Percentiles rank a stretch among this genome's conserved stretches.
These are phyloP conservation scores for Ranitomeya imitator DNA, from an alignment of 2,113 vertebrate species.

Conservation along the genomic window DNA sequence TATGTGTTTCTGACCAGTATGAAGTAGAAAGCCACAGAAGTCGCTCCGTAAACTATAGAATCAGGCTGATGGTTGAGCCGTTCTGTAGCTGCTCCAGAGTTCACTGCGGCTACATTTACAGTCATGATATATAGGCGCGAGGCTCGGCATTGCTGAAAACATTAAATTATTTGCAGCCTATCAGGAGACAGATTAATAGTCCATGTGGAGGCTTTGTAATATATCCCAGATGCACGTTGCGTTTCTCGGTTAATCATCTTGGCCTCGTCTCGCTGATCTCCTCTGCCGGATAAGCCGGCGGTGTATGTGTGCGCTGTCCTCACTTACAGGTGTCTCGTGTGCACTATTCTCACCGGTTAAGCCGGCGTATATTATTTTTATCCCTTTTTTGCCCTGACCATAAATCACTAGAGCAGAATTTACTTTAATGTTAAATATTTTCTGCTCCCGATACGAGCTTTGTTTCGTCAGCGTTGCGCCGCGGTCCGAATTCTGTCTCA, in stretches of 20 bases:
- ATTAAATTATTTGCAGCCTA: slow-evolving; percentile 39
- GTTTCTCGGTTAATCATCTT: slow-evolving; percentile 20
- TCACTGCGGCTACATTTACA: slow-evolving; percentile 30
- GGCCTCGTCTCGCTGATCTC: slow-evolving; percentile 4
- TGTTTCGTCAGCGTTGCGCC: background rate
- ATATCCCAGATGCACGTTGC: slow-evolving; percentile 19
- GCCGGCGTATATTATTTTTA: background rate
- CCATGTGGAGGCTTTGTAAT: slow-evolving; percentile 3
- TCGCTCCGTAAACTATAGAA: background rate
- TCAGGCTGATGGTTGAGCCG: background rate
- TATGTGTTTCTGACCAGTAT: background rate
- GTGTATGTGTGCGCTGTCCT: background rate
- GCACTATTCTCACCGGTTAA: background rate
- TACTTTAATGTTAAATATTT: background rate
- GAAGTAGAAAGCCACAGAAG: background rate
- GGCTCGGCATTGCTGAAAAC: slow-evolving; percentile 18
- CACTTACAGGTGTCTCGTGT: slow-evolving; percentile 4
- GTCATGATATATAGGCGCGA: slow-evolving; percentile 20
- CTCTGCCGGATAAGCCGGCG: background rate
- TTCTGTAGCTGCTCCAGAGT: slow-evolving; percentile 3
- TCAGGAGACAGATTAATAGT: slow-evolving; percentile 23
- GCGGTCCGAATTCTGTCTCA: background rate
- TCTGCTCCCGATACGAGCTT: background rate
- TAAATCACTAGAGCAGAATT: slow-evolving; percentile 21
- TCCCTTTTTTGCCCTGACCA: background rate